Conservation (phyloP, 2,888 invertebrate species). For the Hipparchia sbordonii region DNA sequence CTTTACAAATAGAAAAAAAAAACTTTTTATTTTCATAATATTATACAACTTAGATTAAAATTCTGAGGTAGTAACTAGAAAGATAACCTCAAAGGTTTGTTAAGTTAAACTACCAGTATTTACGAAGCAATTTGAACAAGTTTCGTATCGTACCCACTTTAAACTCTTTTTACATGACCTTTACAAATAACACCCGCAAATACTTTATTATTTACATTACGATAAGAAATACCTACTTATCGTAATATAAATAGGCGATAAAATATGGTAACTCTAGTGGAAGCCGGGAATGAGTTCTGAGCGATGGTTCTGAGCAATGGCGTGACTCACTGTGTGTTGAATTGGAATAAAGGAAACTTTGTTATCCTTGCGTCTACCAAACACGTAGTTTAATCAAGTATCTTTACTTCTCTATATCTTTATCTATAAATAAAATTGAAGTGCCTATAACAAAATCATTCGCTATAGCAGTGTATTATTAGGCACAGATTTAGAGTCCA, state of each 20-base stretch:
- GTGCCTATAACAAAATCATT: no score
- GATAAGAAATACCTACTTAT: neutral
- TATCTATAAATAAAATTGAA: no score
- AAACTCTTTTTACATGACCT: neutral
- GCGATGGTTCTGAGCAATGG: constrained; percentile 22
- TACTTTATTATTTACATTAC: neutral
- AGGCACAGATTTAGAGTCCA: no score
- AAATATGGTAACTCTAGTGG: constrained; percentile 14
- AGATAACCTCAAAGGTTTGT: no score
- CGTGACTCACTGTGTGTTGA: constrained; percentile 26
- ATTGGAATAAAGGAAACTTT: constrained; percentile 32
- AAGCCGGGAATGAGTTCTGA: constrained; percentile 10
- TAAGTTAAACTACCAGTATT: no score
- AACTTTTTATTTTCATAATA: no score
- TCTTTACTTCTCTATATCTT: neutral
- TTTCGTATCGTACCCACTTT: no score
- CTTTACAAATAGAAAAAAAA: no score
- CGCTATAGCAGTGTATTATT: no score
- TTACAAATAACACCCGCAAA: neutral
- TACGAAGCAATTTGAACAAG: no score
- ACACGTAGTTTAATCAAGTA: neutral
- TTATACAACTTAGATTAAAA: no score
- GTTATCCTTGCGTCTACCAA: constrained; percentile 22
- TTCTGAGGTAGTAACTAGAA: no score
- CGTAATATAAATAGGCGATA: neutral